Evolutionary conservation across 2,888 invertebrate genomes (phyloP).

Genomic region (Carpatolechia fugitivella): DNA sequence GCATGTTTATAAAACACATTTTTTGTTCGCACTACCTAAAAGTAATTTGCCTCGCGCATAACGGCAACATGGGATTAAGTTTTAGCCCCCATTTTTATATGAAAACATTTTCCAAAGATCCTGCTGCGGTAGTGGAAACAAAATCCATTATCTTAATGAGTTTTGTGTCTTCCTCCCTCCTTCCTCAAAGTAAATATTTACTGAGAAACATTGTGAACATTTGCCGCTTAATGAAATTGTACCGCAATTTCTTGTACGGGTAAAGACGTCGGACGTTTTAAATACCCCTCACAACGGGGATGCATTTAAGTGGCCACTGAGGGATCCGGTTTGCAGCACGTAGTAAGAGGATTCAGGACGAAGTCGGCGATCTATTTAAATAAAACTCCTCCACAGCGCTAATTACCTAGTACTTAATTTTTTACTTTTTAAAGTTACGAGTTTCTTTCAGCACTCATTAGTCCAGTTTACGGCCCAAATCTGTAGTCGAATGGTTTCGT

Average conservation of each 20-base stretch:
- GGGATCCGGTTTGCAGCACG: slow-evolving; percentile 30
- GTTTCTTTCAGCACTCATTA: not conserved
- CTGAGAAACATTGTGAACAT: slow-evolving; percentile 2
- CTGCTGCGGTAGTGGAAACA: slow-evolving; percentile 3
- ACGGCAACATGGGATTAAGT: slow-evolving; percentile 2
- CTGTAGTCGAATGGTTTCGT: not conserved
- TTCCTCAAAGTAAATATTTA: slow-evolving; percentile 6
- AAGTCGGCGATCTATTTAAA: slow-evolving; percentile 22
- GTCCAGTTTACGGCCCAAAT: slow-evolving; percentile 1
- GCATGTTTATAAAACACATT: not conserved
- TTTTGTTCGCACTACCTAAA: not conserved
- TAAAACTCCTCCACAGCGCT: slow-evolving; percentile 27
- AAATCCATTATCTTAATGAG: slow-evolving; percentile 12
- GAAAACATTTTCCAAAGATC: slow-evolving; percentile 5
- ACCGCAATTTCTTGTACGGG: slow-evolving; percentile 20
- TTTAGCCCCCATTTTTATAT: slow-evolving; percentile 7
- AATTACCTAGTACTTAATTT: slow-evolving; percentile 28
- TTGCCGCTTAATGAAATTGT: slow-evolving; percentile 15
- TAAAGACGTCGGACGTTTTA: slow-evolving; percentile 32
- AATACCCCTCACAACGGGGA: slow-evolving; percentile 36
- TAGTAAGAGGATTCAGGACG: slow-evolving; percentile 30
- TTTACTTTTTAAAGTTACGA: not conserved
- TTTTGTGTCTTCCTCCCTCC: slow-evolving; percentile 2
- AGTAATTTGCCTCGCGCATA: slow-evolving; percentile 3
- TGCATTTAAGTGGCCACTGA: slow-evolving; percentile 39